Conservation (phyloP, 2,113 vertebrate species). For the Pycnonotus jocosus region DNA sequence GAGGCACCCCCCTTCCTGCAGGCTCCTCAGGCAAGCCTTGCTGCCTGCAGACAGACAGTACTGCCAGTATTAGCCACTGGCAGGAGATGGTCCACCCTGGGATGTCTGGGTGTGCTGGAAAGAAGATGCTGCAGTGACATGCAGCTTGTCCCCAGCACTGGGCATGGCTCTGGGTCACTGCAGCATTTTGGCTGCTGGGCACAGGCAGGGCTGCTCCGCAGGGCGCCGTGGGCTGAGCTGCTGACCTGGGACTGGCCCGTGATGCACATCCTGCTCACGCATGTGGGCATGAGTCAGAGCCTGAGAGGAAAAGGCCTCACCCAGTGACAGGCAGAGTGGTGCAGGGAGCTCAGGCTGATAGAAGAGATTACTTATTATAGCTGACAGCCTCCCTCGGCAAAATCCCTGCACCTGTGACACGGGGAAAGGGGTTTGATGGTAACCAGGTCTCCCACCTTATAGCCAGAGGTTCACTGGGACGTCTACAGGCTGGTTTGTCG, state of each 20-base stretch:
- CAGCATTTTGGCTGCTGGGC: background rate
- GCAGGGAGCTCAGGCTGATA: background rate
- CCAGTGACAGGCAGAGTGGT: background rate
- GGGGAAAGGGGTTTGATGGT: background rate
- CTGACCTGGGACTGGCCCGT: background rate
- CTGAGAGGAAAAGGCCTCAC: slow-evolving; percentile 46
- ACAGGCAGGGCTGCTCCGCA: background rate
- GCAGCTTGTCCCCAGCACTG: background rate
- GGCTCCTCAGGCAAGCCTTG: rapidly evolving
- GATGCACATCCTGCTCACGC: slow-evolving; percentile 58
- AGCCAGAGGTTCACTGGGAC: background rate
- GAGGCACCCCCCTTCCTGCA: background rate
- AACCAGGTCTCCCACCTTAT: rapidly evolving
- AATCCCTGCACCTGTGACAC: rapidly evolving
- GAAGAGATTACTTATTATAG: background rate
- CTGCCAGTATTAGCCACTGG: background rate
- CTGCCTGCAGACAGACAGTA: background rate
- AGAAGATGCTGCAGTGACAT: background rate
- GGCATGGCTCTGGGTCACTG: rapidly evolving
- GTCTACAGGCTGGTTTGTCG: rapidly evolving
- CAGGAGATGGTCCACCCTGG: background rate
- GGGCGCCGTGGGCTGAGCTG: background rate
- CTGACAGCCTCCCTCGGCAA: background rate
- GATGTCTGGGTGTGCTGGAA: background rate
- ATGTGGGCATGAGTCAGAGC: slow-evolving; percentile 60